A percentile compares a stretch with the other conserved stretches of the same genome.
Evolutionary conservation across 2,797 vertebrate genomes (phyloP).

Genomic region (Anableps anableps): DNA sequence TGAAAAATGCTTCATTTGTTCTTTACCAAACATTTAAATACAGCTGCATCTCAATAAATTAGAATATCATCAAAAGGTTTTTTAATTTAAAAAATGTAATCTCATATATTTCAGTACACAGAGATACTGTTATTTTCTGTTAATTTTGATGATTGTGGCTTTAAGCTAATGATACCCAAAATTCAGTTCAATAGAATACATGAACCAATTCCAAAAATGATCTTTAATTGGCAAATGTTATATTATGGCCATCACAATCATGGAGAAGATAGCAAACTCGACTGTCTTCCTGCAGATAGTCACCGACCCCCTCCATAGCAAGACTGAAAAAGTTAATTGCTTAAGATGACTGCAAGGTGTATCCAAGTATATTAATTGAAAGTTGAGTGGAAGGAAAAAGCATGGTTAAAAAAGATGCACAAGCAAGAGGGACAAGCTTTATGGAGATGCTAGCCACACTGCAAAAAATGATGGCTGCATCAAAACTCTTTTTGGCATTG

Average conservation of each 20-base stretch:
- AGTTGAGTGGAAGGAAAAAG: no score
- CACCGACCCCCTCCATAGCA: not conserved
- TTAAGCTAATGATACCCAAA: not conserved
- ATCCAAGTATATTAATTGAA: no score
- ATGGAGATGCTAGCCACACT: not conserved
- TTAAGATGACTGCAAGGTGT: not conserved
- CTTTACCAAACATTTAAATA: not conserved
- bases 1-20: not conserved
- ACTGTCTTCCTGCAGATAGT: not conserved
- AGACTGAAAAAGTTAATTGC: not conserved
- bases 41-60: not conserved
- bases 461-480: no score
- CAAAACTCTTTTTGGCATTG: not conserved
- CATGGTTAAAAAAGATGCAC: not conserved
- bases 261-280: not conserved
- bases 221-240: not conserved
- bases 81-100: not conserved
- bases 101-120: not conserved
- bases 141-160: not conserved
- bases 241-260: not conserved
- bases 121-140: not conserved
- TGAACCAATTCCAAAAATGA: not conserved
- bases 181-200: not conserved
- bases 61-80: not conserved
- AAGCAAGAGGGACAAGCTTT: not conserved